Conservation (phyloP, 2,888 invertebrate species). For the Mechanitis mazaeus region DNA sequence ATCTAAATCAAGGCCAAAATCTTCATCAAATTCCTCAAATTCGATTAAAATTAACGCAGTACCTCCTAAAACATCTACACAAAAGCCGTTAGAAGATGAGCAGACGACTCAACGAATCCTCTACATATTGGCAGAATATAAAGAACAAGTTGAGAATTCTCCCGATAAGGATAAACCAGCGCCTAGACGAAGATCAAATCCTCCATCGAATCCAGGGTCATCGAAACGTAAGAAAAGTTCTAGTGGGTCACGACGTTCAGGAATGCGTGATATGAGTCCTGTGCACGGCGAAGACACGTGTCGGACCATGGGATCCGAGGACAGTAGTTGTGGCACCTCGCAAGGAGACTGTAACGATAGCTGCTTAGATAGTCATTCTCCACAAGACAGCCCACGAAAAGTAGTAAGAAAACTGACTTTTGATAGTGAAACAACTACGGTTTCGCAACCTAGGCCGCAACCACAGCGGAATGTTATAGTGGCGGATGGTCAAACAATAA, state of each 20-base stretch:
- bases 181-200: constrained; percentile 84
- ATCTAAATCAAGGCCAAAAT: constrained; percentile 75
- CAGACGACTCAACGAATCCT: constrained; percentile 88
- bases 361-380: constrained; percentile 73
- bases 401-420: constrained; percentile 65
- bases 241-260: constrained; percentile 75
- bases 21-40: constrained; percentile 72
- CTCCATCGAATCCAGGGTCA: constrained; percentile 83
- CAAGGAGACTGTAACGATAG: constrained; percentile 70
- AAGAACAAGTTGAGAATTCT: constrained; percentile 86
- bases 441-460: constrained; percentile 50
- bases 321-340: constrained; percentile 84
- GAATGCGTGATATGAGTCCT: constrained; percentile 77
- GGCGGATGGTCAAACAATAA: constrained; percentile 80
- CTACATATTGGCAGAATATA: constrained; percentile 87
- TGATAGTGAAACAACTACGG: constrained; percentile 63
- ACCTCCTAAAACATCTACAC: constrained; percentile 73
- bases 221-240: constrained; percentile 83
- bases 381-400: constrained; percentile 74
- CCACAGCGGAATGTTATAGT: constrained; percentile 77
- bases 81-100: constrained; percentile 88
- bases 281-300: constrained; percentile 80
- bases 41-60: constrained; percentile 80
- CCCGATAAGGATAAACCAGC: constrained; percentile 90
- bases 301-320: constrained; percentile 84